phyloP scores from a whole-genome alignment of 2,113 vertebrate genomes.

The Hirundichthys speculiger region DNA sequence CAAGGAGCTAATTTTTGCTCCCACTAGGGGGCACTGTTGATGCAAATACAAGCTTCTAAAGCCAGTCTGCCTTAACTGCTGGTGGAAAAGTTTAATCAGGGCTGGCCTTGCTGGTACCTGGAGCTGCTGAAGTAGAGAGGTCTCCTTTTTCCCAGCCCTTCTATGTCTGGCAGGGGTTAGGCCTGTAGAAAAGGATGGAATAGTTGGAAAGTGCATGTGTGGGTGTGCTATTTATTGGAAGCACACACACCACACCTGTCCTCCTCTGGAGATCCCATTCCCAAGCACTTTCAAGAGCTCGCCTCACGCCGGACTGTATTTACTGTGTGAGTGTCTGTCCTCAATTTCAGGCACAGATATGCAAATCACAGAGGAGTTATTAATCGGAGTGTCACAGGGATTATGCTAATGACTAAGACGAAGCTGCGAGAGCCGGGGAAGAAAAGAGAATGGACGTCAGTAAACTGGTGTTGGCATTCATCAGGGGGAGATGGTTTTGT shows the following conservation, averaged over 20 bases:
- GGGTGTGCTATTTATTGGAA: conserved; percentile 27
- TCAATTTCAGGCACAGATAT: conserved; percentile 73
- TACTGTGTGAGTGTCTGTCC: conserved; percentile 53
- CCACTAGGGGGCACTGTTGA: conserved; percentile 84
- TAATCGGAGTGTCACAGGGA: conserved; percentile 75
- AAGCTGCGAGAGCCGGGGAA: conserved; percentile 31
- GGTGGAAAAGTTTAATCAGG: conserved; percentile 46
- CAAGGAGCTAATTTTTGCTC: neutral
- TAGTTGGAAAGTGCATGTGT: conserved; percentile 33
- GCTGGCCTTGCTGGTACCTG: conserved; percentile 46
- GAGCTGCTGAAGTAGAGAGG: conserved; percentile 59
- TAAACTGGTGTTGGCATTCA: conserved; percentile 55
- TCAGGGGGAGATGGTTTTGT: conserved; percentile 43
- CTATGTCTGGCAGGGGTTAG: conserved; percentile 37
- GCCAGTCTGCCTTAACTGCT: conserved; percentile 18
- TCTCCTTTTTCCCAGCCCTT: conserved; percentile 58
- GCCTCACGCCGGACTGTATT: conserved; percentile 51
- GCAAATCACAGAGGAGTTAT: conserved; percentile 74
- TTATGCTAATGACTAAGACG: conserved; percentile 76
- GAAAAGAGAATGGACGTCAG: conserved; percentile 47
- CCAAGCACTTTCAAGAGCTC: conserved; percentile 13
- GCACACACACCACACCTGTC: conserved; percentile 26
- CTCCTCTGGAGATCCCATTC: conserved; percentile 15
- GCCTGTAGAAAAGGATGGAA: conserved; percentile 37
- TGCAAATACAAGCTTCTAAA: conserved; percentile 50